These are phyloP conservation scores for Alectura lathami DNA, from an alignment of 2,113 vertebrate genomes.

Conservation along the genomic window DNA sequence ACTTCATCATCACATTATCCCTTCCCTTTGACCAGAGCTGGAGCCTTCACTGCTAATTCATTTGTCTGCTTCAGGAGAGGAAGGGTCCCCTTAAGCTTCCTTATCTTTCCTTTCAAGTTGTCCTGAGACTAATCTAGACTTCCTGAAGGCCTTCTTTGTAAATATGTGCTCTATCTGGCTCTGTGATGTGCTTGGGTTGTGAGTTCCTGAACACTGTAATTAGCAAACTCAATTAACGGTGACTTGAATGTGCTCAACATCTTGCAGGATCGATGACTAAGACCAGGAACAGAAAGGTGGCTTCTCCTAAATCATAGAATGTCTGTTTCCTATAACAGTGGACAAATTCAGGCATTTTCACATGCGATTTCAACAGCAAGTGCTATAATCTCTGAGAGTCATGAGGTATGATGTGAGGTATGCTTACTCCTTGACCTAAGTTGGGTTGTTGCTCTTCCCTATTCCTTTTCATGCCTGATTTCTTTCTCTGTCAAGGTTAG, in stretches of 20 bases:
- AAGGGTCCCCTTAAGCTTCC: constrained; percentile 48
- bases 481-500: background rate
- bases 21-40: constrained; percentile 50
- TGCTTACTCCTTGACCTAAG: background rate
- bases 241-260: background rate
- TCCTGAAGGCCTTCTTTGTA: constrained; percentile 6
- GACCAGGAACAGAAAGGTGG: background rate
- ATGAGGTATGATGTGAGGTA: background rate
- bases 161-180: background rate
- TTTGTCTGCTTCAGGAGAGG: constrained; percentile 24
- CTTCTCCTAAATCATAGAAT: background rate
- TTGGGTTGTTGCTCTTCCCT: background rate
- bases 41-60: constrained; percentile 49
- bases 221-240: background rate
- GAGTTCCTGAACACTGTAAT: background rate
- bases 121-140: background rate
- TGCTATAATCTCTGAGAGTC: background rate
- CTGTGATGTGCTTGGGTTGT: background rate
- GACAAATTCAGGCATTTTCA: background rate
- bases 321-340: background rate
- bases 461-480: background rate
- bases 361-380: background rate
- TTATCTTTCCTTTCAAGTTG: constrained; percentile 63
- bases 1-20: constrained; percentile 48
- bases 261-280: background rate